Conservation (phyloP, 2,797 vertebrate genomes). For the Monodelphis domestica region DNA sequence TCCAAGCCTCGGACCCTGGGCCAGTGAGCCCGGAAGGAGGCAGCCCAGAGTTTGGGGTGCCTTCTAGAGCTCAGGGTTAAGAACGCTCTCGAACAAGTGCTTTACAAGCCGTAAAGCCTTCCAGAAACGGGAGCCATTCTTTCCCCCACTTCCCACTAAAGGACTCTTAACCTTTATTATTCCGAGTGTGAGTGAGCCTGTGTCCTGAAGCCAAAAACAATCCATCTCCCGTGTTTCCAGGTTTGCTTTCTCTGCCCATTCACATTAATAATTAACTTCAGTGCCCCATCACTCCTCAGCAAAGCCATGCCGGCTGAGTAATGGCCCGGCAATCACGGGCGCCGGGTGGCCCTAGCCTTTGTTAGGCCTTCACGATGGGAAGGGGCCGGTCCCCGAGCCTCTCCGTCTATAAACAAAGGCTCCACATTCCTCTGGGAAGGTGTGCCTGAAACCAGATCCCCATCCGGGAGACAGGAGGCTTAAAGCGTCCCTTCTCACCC, state of each 20-base stretch:
- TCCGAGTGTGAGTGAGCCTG: slow-evolving; percentile 58
- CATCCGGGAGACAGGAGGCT: slow-evolving; percentile 43
- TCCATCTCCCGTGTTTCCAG: slow-evolving; percentile 60
- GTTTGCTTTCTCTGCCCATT: slow-evolving; percentile 52
- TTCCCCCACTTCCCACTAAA: neutral
- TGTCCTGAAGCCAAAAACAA: slow-evolving; percentile 24
- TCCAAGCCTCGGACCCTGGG: neutral
- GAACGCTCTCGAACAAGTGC: neutral
- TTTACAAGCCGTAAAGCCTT: neutral
- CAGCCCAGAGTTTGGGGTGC: neutral
- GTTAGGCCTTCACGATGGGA: slow-evolving; percentile 63
- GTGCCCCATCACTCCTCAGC: slow-evolving; percentile 50
- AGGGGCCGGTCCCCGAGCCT: slow-evolving; percentile 64
- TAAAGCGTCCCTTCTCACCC: slow-evolving; percentile 57
- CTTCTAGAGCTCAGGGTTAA: neutral
- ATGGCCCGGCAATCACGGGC: slow-evolving; percentile 69
- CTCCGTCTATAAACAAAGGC: slow-evolving; percentile 78
- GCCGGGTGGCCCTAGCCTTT: slow-evolving; percentile 59
- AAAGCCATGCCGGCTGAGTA: slow-evolving; percentile 79
- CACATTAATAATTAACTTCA: slow-evolving; percentile 80
- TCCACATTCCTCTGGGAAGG: slow-evolving; percentile 83
- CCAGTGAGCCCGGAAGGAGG: neutral
- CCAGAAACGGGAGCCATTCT: neutral
- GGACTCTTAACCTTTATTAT: slow-evolving; percentile 45
- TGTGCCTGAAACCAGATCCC: slow-evolving; percentile 83